Conservation (phyloP, 2,797 vertebrate species). For the Danio aesculapii region DNA sequence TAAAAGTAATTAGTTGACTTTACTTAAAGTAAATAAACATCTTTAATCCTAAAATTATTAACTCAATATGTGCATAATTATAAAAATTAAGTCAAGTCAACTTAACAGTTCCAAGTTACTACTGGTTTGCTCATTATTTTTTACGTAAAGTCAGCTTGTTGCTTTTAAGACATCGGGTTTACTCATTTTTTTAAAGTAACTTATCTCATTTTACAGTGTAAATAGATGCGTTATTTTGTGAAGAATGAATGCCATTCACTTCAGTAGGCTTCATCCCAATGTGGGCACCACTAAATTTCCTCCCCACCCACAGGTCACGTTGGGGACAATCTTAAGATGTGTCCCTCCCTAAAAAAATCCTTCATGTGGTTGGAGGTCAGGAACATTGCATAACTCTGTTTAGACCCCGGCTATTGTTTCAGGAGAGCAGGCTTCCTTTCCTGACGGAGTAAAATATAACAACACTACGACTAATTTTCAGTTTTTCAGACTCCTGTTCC, state of each 20-base stretch:
- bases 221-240: background rate
- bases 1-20: too few species aligned
- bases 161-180: too few species aligned
- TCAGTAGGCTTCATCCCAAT: background rate
- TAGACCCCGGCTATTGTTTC: conserved; percentile 77
- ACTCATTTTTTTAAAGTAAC: too few species aligned
- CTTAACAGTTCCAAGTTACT: too few species aligned
- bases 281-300: background rate
- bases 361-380: conserved; percentile 14
- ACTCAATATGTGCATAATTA: too few species aligned
- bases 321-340: background rate
- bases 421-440: conserved; percentile 69
- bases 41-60: too few species aligned
- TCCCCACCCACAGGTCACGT: background rate
- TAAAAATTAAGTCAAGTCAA: too few species aligned
- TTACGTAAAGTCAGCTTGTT: too few species aligned
- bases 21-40: too few species aligned
- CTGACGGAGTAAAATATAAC: conserved; percentile 66
- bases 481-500: background rate
- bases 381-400: conserved; percentile 69
- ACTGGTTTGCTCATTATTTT: too few species aligned
- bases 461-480: background rate
- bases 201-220: too few species aligned
- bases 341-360: conserved; percentile 12
- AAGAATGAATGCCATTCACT: background rate